Conservation (phyloP, 1,140 invertebrate genomes). For the Drosophila dunni region DNA sequence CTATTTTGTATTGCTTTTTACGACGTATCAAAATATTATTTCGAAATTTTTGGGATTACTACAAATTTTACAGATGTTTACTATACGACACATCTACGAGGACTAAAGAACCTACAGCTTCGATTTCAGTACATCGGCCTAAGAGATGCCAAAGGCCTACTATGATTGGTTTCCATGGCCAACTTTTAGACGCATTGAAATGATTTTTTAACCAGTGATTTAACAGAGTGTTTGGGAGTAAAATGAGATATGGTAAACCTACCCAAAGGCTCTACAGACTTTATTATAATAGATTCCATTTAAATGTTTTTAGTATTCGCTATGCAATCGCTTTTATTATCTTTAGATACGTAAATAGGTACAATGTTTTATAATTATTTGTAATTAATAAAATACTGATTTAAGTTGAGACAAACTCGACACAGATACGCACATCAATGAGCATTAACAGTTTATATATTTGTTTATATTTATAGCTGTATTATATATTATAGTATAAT, state of each 20-base stretch:
- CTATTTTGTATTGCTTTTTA: slow-evolving; percentile 6
- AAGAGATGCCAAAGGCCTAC: slow-evolving; percentile 21
- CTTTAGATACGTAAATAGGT: slow-evolving; percentile 63
- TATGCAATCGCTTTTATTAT: slow-evolving; percentile 31
- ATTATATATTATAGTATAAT: slow-evolving; percentile 57
- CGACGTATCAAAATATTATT: slow-evolving; percentile 5
- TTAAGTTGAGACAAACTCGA: slow-evolving; percentile 63
- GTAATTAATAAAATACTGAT: slow-evolving; percentile 63
- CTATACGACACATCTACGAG: slow-evolving; percentile 46
- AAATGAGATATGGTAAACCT: too few species aligned
- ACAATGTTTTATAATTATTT: slow-evolving; percentile 60
- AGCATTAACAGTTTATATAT: slow-evolving; percentile 17
- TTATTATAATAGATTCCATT: too few species aligned
- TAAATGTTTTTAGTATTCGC: not conserved
- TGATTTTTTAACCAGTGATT: not conserved
- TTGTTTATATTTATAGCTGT: slow-evolving; percentile 15
- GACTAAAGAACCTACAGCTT: slow-evolving; percentile 26
- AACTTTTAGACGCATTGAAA: not conserved
- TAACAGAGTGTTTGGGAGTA: not conserved
- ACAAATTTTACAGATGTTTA: slow-evolving; percentile 56
- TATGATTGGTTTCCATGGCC: slow-evolving; percentile 14
- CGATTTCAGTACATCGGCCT: not conserved
- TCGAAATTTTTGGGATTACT: slow-evolving; percentile 39
- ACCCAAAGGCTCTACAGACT: too few species aligned
- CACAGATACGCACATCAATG: slow-evolving; percentile 36